Base-by-base conservation (phyloP, 2,797 vertebrate genomes). In the Cryptoprocta ferox region DNA sequence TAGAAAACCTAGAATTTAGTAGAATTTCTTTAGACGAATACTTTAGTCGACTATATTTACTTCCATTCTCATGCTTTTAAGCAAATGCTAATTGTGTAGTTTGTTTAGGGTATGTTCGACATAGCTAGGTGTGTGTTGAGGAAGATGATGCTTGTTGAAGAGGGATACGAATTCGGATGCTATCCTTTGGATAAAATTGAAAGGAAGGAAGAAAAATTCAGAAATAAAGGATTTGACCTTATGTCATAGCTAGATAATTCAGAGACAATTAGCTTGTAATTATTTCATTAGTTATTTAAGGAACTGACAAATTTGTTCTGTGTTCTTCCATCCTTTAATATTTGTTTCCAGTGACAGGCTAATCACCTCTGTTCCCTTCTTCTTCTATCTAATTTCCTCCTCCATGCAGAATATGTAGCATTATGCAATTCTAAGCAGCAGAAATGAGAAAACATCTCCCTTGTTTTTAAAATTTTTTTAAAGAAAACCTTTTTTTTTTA, bases 211-310 rank as follows among this genome's bases (percentile, higher is more conserved):
- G 18, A 53, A 92, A 84, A 76, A 63, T 81, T 84, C 35, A 76
- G 63, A 91, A 81, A 53, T 63, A 63, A 45, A 45, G 76, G 10
- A 85, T 42, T 83, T 85, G 50, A 63, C 19, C 76, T 65, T 39
- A 39, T 8, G 39, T 79, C 50, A 63, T 85, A 79, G 39, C 35
- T 91, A 85, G 53, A 53, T 79, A 95, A 86, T 79, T 95, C 42
- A 50, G 81, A 80, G 61, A 85, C 63, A 86, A 91, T 79, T 79
- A 70, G 24, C 53, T 71, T 71, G 5, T 70, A 79, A 85, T 91
- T 63, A 71, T 85, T 91, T 95, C 63, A 85, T 91, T 63, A 56
- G 39, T 71, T 91, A 79, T 53, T 85, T 85, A 79, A 95, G 56
- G 56, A 91, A 91, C 82, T 91, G 73, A 65, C 82, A 88, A 3